These are phyloP conservation scores for Ptychobarbus kaznakovi DNA, from an alignment of 2,797 vertebrate species.

Conservation along the genomic window DNA sequence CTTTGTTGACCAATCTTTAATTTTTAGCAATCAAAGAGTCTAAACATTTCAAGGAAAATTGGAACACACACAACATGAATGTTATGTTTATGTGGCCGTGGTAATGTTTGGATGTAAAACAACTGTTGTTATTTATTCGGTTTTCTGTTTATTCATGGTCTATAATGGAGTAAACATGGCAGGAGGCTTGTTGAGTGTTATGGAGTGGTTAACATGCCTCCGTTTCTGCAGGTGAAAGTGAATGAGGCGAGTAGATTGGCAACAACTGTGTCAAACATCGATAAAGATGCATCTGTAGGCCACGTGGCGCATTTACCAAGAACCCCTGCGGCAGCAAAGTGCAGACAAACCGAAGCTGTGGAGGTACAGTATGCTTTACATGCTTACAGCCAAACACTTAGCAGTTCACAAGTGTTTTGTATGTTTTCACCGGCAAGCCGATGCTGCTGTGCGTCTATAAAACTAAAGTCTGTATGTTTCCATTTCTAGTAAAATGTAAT, in stretches of 20 bases:
- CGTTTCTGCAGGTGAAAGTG: constrained; percentile 74
- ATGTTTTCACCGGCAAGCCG: constrained; percentile 38
- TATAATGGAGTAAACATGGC: constrained; percentile 8
- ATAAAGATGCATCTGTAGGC: constrained; percentile 85
- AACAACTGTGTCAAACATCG: constrained; percentile 83
- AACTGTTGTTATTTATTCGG: constrained; percentile 18
- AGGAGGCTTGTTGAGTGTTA: constrained; percentile 6
- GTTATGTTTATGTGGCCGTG: constrained; percentile 18
- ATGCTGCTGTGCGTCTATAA: constrained; percentile 44
- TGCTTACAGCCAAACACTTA: neutral
- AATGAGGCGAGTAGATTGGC: constrained; percentile 88
- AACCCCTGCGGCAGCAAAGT: constrained; percentile 81
- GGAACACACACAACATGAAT: neutral
- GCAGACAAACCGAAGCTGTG: constrained; percentile 86
- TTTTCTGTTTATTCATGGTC: constrained; percentile 23
- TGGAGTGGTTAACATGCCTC: constrained; percentile 2
- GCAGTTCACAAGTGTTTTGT: constrained; percentile 21
- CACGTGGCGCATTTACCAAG: constrained; percentile 87
- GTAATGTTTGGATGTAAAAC: constrained; percentile 36
- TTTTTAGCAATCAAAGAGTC: neutral
- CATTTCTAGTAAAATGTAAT: constrained; percentile 7
- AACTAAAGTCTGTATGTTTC: neutral
- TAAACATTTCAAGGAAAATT: neutral
- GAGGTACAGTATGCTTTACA: constrained; percentile 78
- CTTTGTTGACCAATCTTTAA: too few relatives aligned